Evolutionary conservation across 2,113 vertebrate genomes (phyloP).

Genomic region (Regulus satrapa): DNA sequence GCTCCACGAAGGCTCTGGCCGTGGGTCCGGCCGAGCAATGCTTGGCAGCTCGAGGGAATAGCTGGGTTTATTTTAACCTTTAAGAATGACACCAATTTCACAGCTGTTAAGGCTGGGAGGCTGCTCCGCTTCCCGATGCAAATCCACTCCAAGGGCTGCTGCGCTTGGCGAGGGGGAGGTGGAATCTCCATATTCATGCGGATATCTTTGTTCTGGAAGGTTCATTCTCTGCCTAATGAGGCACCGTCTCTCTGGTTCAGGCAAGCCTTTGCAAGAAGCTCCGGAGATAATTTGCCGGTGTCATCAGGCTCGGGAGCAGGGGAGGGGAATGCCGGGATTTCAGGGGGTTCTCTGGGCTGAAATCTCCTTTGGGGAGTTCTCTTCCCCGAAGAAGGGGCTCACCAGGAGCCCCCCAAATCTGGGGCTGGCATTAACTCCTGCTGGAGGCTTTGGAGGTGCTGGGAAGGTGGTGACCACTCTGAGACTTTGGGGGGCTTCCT

Average conservation of each 20-base stretch:
- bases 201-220: slow-evolving; percentile 23
- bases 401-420: not conserved
- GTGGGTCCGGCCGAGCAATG: slow-evolving; percentile 35
- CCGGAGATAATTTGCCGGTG: not conserved
- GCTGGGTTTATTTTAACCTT: slow-evolving; percentile 64
- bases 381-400: not conserved
- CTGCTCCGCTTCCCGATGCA: slow-evolving; percentile 45
- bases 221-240: slow-evolving; percentile 22
- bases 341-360: not conserved
- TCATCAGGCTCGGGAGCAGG: not conserved
- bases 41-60: slow-evolving; percentile 36
- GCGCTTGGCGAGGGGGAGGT: not conserved
- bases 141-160: slow-evolving; percentile 34
- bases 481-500: fast-evolving
- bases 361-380: not conserved
- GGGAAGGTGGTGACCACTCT: not conserved
- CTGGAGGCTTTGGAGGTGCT: not conserved
- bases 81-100: slow-evolving; percentile 61
- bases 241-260: not conserved
- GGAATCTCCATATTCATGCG: slow-evolving; percentile 38
- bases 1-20: slow-evolving; percentile 16
- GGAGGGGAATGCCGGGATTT: not conserved
- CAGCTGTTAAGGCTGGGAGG: slow-evolving; percentile 61
- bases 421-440: not conserved
- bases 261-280: not conserved